Evolutionary conservation across 2,888 invertebrate species (phyloP), one percentile per base, ranked within the genome.

Genomic region (Aspidiotus rigidus): DNA sequence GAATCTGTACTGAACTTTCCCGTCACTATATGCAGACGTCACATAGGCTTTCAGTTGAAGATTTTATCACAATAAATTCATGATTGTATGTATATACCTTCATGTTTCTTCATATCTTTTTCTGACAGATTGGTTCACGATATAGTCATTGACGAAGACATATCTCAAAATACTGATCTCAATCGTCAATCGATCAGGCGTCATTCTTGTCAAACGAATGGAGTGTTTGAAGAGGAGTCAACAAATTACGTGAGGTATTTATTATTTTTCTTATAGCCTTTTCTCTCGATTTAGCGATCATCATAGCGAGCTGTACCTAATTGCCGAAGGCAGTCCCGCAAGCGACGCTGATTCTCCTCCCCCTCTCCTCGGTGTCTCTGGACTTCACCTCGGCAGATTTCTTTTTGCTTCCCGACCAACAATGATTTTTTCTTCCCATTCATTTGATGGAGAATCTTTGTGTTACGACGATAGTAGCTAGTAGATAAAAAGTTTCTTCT

Each of bases 121-220:
- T 72, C 71, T 78, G 77, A 60, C 78, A 92, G 92, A 75, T 82
- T 93, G 77, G 90, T 91, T 77, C 91, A 90, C 80, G 88, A 88
- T 83, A 86, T 89, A 75, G 83, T 84, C 74, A 82, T 90, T 76
- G 91, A 91, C 75, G 89, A 90, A 78, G 87, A 87, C 72, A 89
- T 89, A 55, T 86, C 90, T 42, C 84, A 85, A 72, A 63, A 53
- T 9, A 49, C 49, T 13, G n/a, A 49, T n/a, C n/a, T 49, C 11
- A 49, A 49, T 13, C 10, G 49, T 11, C n/a, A 13, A 11, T 49
- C 49, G 11, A 49, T 13, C 11, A 49, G 49, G n/a, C n/a, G 11
- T 1, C 10, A 49, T n/a, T 49, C 49, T 11, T 49, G 49, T 49
- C 11, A 49, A 49, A 49, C 49, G 10, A 49, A 49, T n/a, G 49